Evolutionary conservation across 2,888 invertebrate genomes (phyloP), one percentile per base, ranked within the genome.

Genomic region (Acrobasis consociella): DNA sequence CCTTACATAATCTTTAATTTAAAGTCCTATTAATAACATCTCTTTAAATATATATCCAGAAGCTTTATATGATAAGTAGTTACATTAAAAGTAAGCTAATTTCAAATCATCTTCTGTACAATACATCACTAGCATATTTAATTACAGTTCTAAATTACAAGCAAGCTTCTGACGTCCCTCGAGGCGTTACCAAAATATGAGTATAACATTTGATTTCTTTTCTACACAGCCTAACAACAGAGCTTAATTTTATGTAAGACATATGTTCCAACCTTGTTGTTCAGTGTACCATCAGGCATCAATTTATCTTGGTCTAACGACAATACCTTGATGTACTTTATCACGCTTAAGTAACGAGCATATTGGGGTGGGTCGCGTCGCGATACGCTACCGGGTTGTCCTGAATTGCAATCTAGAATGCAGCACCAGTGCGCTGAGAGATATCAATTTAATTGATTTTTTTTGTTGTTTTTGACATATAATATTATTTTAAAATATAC

Each of bases 291-390:
- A 79, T 86, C 81, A 76, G 76, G 75, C 72, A 71, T 74, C 86
- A 75, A 91, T 91, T 78, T 83, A 87, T 91, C 91, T 89, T 88
- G 77, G 75, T 82, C 75, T 89, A 91, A 91, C 87, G 89, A 92
- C 91, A 91, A 90, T 91, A 88, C 87, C 88, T 89, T 89, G 89
- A 46, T 46, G 46, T 46, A 46, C n/a, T 46, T 46, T 46, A 46
- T 46, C 46, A 46, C 46, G 46, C 31, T 31, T 31, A 31, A 31
- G 31, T 31, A 31, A 31, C 31, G 31, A 31, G 31, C 31, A 31
- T 31, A 31, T 31, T 31, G 31, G 31, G 31, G 31, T 7, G 31
- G 5, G 7, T 8, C 5, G 31, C 31, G 5, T 7, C 31, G 7
- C 31, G 31, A 8, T 7, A 31, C 7, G 31, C 31, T 31, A 7